Conservation (phyloP, 2,113 vertebrate genomes). For the Gadus chalcogrammus region DNA sequence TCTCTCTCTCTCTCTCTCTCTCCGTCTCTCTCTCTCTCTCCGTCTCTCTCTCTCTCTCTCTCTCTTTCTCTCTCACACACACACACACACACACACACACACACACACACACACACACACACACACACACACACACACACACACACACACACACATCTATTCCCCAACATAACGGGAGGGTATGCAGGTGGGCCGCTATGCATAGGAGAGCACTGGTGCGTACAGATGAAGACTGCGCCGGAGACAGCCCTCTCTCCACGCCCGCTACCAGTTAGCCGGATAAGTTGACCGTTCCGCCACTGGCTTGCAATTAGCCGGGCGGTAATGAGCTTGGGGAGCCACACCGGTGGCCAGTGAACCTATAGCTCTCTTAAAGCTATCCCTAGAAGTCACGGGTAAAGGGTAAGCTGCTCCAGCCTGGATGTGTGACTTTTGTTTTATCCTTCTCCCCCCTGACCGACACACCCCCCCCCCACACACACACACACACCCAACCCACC, state of each 20-base stretch:
- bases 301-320: conserved; percentile 46
- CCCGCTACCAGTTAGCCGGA: conserved; percentile 13
- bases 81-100: neutral
- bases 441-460: too few relatives aligned
- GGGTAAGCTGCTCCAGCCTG: neutral
- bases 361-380: conserved; percentile 8
- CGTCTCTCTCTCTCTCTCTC: too few relatives aligned
- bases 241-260: neutral
- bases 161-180: neutral
- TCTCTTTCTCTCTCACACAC: too few relatives aligned
- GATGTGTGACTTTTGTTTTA: too few relatives aligned
- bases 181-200: neutral
- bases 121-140: neutral
- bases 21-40: too few relatives aligned
- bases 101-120: conserved; percentile 1
- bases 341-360: conserved; percentile 25
- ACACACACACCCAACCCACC: too few relatives aligned
- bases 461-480: too few relatives aligned
- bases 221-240: neutral
- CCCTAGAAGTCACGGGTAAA: neutral
- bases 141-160: neutral
- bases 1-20: too few relatives aligned
- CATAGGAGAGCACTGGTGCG: neutral
- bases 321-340: conserved; percentile 52
- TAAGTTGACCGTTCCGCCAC: conserved; percentile 48